Conservation (phyloP, 53 echinoderm and acorn worm species). For the Arbacia lixula region DNA sequence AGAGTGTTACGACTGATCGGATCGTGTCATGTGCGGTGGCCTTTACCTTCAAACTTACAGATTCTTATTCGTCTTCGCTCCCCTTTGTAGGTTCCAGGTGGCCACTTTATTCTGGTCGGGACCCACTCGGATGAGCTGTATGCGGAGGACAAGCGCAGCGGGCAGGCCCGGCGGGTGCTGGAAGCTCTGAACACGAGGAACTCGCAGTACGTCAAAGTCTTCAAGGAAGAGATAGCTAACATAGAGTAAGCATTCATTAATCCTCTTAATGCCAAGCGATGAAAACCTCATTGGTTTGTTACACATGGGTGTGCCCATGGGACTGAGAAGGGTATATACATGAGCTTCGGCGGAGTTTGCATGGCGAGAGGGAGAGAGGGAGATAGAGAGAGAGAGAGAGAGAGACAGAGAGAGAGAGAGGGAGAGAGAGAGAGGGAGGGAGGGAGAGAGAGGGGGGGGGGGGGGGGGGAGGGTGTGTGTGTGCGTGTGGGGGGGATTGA, state of each 20-base stretch:
- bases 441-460: neutral
- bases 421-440: neutral
- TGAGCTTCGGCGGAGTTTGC: too few relatives aligned
- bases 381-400: neutral
- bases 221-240: constrained; percentile 46
- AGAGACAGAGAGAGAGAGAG: neutral
- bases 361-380: neutral
- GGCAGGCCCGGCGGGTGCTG: constrained; percentile 14
- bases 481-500: too few relatives aligned
- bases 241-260: constrained; percentile 51
- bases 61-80: too few relatives aligned
- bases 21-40: too few relatives aligned
- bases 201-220: constrained; percentile 44
- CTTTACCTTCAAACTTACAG: too few relatives aligned
- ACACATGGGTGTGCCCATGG: too few relatives aligned
- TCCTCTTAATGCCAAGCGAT: too few relatives aligned
- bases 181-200: constrained; percentile 35
- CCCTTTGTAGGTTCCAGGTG: constrained; percentile 64
- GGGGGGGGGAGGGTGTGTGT: neutral
- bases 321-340: too few relatives aligned
- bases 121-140: constrained; percentile 74
- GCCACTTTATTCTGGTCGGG: constrained; percentile 71
- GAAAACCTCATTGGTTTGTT: too few relatives aligned
- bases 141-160: constrained; percentile 65
- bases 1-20: too few relatives aligned